Base-by-base conservation (phyloP, 2,888 invertebrate species). In the Galerucella nymphaeae region DNA sequence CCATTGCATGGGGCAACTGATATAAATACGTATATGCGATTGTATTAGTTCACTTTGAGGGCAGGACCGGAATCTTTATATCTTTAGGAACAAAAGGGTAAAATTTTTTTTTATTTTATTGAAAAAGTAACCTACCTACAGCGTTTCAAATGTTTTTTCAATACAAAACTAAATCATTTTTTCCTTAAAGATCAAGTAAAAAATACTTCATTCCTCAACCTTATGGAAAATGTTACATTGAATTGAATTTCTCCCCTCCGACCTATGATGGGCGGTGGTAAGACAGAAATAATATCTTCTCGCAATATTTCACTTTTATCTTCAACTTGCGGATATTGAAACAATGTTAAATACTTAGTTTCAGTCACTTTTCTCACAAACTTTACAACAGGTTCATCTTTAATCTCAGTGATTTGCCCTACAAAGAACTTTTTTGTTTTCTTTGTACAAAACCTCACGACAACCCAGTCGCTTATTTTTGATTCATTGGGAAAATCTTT, bases 21-120 rank as follows among this genome's bases (percentile, higher is more conserved):
- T 48, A 48, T 48, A 48, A 48, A n/a, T 48, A 48, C 48, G 48
- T 48, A n/a, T 48, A 48, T n/a, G 48, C 48, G 48, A 48, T 48
- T 48, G 48, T 48, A 48, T 48, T 48, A 48, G n/a, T 16, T n/a
- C 16, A 48, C 48, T 48, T 48, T 48, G 48, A n/a, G 13, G 48
- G 48, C 48, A 48, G 16, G 48, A 48, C 3, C 48, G n/a, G 48
- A 48, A 48, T 48, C 48, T 48, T 48, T n/a, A 48, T 48, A 48
- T 48, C n/a, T 48, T 48, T 48, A 48, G 48, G 4, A 48, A 48
- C n/a, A 48, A 48, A 48, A 48, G n/a, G 48, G 42, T 42, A 42
- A 48, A 30, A 6, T 48, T 48, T 48, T 48, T 5, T 48, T 48
- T 48, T 48, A n/a, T 48, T 48, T 48, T n/a, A 48, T 48, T 48